phyloP scores from a whole-genome alignment of 2,797 vertebrate genomes.

The Sternotherus odoratus region DNA sequence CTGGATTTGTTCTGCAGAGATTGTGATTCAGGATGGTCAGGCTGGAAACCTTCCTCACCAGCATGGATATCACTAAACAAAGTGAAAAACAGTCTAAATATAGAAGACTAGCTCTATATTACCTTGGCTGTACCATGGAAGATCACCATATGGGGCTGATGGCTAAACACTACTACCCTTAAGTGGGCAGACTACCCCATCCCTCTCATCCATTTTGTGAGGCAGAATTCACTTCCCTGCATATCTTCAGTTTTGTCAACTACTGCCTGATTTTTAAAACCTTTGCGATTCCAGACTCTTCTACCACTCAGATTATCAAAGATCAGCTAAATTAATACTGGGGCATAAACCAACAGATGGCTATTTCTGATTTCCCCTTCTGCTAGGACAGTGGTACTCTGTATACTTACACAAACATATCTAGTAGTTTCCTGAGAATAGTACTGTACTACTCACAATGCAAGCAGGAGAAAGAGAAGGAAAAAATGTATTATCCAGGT shows the following conservation, averaged over 20 bases:
- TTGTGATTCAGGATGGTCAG: no score
- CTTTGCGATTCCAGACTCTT: neutral
- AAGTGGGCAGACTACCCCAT: neutral
- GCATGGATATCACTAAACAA: no score
- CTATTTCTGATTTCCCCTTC: neutral
- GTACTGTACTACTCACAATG: neutral
- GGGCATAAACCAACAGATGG: accelerated
- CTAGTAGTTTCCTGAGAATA: neutral
- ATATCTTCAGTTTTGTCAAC: neutral
- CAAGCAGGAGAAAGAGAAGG: neutral
- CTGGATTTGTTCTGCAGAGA: no score
- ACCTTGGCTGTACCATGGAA: no score
- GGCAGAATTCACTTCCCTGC: neutral
- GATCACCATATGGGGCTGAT: neutral
- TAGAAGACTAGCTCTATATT: no score
- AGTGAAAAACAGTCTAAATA: no score
- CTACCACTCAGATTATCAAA: neutral
- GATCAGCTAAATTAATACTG: neutral
- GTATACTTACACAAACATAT: accelerated
- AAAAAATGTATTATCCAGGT: accelerated
- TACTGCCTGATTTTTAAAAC: neutral
- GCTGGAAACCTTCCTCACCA: no score
- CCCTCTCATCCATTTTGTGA: neutral
- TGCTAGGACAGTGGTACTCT: neutral
- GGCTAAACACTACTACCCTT: neutral